Conservation (phyloP, 2,888 invertebrate species). For the Acanthoscelides obtectus region DNA sequence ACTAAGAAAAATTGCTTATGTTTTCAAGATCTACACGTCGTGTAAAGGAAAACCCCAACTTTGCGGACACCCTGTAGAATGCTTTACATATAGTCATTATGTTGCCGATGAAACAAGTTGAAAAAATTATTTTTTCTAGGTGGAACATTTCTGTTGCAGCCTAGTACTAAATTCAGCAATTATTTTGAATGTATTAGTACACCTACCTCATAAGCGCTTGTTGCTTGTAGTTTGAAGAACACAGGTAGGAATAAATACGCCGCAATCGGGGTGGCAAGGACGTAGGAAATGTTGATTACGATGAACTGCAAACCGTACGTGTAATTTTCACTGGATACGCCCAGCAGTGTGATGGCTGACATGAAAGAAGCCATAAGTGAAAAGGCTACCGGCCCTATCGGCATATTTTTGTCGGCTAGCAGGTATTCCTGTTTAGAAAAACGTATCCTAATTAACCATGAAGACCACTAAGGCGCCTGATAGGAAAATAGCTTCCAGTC, state of each 20-base stretch:
- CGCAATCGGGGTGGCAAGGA: conserved; percentile 71
- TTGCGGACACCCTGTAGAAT: too few relatives aligned
- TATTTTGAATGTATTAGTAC: neutral
- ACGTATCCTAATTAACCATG: too few relatives aligned
- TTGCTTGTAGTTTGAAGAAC: conserved; percentile 75
- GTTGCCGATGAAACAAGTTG: too few relatives aligned
- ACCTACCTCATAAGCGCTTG: conserved; percentile 81
- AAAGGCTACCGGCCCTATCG: conserved; percentile 75
- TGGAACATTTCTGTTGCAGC: too few relatives aligned
- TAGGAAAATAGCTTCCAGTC: too few relatives aligned
- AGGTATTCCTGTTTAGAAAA: conserved; percentile 65
- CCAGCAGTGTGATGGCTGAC: conserved; percentile 86
- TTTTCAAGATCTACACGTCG: too few relatives aligned
- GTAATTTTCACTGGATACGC: conserved; percentile 84
- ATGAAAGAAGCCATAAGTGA: conserved; percentile 92
- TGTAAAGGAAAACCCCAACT: too few relatives aligned
- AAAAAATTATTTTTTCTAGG: too few relatives aligned
- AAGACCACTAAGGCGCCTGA: too few relatives aligned
- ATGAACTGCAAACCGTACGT: conserved; percentile 77
- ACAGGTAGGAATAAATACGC: conserved; percentile 78
- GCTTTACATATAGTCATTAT: too few relatives aligned
- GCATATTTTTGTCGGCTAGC: conserved; percentile 76
- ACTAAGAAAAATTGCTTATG: too few relatives aligned
- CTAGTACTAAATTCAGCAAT: too few relatives aligned
- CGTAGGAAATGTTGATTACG: conserved; percentile 71